Conservation (phyloP, 2,888 invertebrate genomes). For the Heteropelma amictum region DNA sequence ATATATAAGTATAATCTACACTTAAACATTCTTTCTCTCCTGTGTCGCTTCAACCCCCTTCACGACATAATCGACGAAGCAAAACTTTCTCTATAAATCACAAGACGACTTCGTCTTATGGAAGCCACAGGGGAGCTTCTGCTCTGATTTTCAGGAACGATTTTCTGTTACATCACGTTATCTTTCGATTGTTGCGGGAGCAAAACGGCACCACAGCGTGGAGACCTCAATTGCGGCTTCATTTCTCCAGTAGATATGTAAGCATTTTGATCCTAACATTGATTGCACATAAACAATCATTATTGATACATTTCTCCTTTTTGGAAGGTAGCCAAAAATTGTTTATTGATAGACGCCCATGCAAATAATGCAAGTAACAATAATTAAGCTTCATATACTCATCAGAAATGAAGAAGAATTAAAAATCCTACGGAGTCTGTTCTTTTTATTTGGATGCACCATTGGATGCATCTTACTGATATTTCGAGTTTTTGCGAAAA, state of each 20-base stretch:
- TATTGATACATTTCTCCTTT: no score
- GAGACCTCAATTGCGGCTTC: conserved; percentile 22
- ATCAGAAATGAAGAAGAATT: no score
- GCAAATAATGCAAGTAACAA: neutral
- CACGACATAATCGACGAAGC: conserved; percentile 64
- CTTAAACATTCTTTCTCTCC: neutral
- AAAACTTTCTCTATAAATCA: conserved; percentile 72
- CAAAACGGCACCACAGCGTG: conserved; percentile 19
- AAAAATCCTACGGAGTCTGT: no score
- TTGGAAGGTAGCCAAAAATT: neutral
- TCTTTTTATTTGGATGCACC: no score
- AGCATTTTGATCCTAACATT: conserved; percentile 1
- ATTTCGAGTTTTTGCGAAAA: no score
- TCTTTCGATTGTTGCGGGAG: conserved; percentile 29
- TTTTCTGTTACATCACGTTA: conserved; percentile 50
- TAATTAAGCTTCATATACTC: no score
- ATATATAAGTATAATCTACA: neutral
- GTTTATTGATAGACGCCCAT: neutral
- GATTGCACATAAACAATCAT: no score
- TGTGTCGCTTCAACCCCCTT: conserved; percentile 12
- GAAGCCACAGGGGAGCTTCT: conserved; percentile 31
- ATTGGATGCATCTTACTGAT: no score
- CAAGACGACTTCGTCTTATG: conserved; percentile 60
- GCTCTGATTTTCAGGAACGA: conserved; percentile 41
- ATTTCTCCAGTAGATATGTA: conserved; percentile 2